Percentiles rank a stretch among this genome's conserved stretches.
phyloP scores from a whole-genome alignment of 2,888 invertebrate species.

The Ashinkailepas kermadecensis region DNA sequence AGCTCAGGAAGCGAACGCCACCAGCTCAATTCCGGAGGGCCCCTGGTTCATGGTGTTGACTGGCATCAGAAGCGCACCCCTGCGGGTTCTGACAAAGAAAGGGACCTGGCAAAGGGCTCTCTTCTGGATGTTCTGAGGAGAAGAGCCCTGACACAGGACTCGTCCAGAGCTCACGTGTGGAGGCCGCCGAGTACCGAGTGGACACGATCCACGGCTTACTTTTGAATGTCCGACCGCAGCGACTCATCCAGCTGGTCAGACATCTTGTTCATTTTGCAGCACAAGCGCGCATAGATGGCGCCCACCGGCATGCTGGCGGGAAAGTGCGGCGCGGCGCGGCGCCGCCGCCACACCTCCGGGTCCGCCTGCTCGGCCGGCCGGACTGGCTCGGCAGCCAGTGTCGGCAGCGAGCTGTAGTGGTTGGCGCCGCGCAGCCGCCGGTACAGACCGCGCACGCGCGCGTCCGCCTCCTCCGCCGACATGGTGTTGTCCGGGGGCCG shows the following conservation, averaged over 20 bases:
- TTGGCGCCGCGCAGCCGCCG: constrained; percentile 10
- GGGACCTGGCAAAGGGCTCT: too few relatives aligned
- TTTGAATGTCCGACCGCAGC: not conserved
- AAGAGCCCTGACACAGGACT: too few relatives aligned
- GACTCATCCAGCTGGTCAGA: not conserved
- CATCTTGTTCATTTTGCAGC: not conserved
- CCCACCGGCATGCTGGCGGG: not conserved
- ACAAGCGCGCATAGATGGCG: not conserved
- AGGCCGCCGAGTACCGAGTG: too few relatives aligned
- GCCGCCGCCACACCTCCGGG: not conserved
- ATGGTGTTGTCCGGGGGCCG: not conserved
- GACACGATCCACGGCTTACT: not conserved
- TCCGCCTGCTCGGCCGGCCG: not conserved
- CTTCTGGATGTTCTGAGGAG: too few relatives aligned
- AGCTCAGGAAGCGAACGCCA: too few relatives aligned
- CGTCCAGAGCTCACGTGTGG: too few relatives aligned
- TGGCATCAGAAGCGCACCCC: too few relatives aligned
- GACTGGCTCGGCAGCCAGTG: not conserved
- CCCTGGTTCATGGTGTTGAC: too few relatives aligned
- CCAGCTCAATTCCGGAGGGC: too few relatives aligned
- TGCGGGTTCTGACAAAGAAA: too few relatives aligned
- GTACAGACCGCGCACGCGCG: constrained; percentile 15
- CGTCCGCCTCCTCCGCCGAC: constrained; percentile 1
- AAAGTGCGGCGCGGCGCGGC: not conserved
- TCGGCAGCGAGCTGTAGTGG: constrained; percentile 11